phyloP scores from a whole-genome alignment of 2,113 vertebrate species.

The Aegypius monachus region DNA sequence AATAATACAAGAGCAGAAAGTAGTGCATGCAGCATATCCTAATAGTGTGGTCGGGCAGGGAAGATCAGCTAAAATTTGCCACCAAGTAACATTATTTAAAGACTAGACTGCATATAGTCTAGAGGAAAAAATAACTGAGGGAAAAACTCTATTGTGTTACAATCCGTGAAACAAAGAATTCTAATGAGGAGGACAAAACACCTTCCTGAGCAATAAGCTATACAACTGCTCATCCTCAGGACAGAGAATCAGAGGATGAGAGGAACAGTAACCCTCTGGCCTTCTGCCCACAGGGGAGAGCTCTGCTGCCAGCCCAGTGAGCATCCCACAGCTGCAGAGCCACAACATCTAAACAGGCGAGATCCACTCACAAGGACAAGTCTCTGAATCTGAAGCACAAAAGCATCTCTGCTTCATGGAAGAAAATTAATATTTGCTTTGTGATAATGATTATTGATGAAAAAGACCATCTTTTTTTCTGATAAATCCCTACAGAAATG shows the following conservation, averaged over 20 bases:
- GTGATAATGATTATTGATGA: not conserved
- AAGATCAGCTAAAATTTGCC: not conserved
- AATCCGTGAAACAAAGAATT: rapidly evolving
- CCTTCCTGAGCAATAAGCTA: not conserved
- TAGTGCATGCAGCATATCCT: not conserved
- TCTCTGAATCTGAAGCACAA: not conserved
- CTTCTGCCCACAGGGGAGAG: not conserved
- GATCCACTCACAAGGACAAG: not conserved
- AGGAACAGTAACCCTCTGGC: not conserved
- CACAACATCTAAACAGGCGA: not conserved
- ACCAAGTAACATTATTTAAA: not conserved
- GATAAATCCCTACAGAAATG: not conserved
- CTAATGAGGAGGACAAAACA: not conserved
- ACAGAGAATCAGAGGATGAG: not conserved
- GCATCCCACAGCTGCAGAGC: not conserved
- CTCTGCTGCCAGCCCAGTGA: not conserved
- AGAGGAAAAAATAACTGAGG: not conserved
- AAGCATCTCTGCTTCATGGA: not conserved
- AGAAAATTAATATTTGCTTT: not conserved
- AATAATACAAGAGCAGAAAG: not conserved
- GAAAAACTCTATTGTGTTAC: not conserved
- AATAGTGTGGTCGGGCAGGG: rapidly evolving
- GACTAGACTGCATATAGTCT: not conserved
- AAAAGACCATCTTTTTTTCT: not conserved
- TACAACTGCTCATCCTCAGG: not conserved